Conservation (phyloP, 2,113 vertebrate genomes). For the Recurvirostra avosetta region DNA sequence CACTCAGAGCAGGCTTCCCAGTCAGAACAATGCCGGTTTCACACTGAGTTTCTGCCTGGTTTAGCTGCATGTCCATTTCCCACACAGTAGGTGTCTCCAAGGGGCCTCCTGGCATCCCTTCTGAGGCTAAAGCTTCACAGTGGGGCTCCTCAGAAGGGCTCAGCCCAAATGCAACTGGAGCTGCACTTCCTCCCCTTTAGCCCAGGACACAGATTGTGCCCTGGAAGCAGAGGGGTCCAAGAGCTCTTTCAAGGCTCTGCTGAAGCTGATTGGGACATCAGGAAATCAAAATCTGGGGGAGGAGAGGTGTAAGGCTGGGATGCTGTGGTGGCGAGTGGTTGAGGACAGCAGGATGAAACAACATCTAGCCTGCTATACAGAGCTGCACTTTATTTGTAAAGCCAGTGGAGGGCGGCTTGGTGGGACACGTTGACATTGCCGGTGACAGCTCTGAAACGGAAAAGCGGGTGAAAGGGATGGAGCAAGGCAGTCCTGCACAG, state of each 20-base stretch:
- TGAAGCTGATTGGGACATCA: not conserved
- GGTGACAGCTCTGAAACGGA: not conserved
- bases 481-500: not conserved
- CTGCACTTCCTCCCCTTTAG: not conserved
- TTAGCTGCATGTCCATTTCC: not conserved
- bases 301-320: not conserved
- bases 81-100: fast-evolving
- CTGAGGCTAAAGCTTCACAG: not conserved
- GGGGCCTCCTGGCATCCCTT: not conserved
- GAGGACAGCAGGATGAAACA: not conserved
- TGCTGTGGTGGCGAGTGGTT: not conserved
- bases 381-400: not conserved
- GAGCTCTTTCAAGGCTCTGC: not conserved
- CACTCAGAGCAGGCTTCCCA: not conserved
- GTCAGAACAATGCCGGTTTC: not conserved
- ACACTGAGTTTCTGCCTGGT: not conserved
- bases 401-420: not conserved
- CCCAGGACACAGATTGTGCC: not conserved
- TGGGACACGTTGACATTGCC: not conserved
- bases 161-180: not conserved
- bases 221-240: not conserved
- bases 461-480: not conserved
- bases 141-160: not conserved
- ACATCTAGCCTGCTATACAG: not conserved
- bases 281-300: not conserved